Conservation (phyloP, 2,888 invertebrate genomes). For the Panopea generosa region DNA sequence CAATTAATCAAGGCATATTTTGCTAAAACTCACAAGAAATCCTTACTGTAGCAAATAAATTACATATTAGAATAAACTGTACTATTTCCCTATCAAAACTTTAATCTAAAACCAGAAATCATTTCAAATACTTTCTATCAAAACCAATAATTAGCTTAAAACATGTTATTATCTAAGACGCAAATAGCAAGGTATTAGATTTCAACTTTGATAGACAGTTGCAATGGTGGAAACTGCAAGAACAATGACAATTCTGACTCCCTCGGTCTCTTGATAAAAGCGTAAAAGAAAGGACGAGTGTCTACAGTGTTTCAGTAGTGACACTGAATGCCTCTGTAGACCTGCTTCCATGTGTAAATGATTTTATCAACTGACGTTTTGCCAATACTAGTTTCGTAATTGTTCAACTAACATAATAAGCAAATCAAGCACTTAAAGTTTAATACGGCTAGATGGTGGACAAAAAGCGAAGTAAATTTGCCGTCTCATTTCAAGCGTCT, state of each 20-base stretch:
- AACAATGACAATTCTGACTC: not conserved
- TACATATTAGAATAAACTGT: too few relatives aligned
- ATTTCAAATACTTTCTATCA: constrained; percentile 34
- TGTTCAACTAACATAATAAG: constrained; percentile 11
- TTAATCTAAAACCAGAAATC: not conserved
- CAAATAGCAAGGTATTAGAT: constrained; percentile 37
- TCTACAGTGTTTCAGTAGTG: not conserved
- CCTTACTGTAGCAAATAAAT: too few relatives aligned
- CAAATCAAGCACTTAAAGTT: constrained; percentile 10
- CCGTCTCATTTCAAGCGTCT: too few relatives aligned
- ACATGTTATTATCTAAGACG: constrained; percentile 37
- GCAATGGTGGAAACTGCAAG: constrained; percentile 7
- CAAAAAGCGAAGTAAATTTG: too few relatives aligned
- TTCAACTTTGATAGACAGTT: constrained; percentile 49
- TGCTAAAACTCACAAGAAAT: too few relatives aligned
- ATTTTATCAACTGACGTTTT: not conserved
- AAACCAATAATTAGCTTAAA: constrained; percentile 27
- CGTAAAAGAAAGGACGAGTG: not conserved
- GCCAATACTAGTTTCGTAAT: constrained; percentile 4
- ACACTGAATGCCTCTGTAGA: not conserved
- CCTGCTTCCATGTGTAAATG: not conserved
- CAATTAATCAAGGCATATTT: too few relatives aligned
- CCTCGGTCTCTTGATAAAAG: not conserved
- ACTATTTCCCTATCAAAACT: too few relatives aligned
- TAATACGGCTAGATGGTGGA: not conserved